Conservation (phyloP, 2,113 vertebrate genomes). For the Chloropsis cyanopogon region DNA sequence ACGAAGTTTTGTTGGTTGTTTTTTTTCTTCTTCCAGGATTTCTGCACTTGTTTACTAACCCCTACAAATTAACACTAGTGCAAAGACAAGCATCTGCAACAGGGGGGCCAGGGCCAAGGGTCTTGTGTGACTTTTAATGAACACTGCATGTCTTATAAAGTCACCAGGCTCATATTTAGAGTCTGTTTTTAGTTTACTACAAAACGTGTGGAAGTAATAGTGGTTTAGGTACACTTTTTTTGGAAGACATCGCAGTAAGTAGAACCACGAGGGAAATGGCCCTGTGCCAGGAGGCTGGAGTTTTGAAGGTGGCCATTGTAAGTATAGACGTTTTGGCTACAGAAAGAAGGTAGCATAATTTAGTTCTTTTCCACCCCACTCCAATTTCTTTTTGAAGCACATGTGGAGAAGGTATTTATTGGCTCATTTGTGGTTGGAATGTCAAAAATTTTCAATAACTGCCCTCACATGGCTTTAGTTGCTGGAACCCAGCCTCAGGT, state of each 20-base stretch:
- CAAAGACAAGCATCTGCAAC: slow-evolving; percentile 59
- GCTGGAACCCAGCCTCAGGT: slow-evolving; percentile 73
- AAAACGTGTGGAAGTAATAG: slow-evolving; percentile 80
- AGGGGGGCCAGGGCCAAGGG: slow-evolving; percentile 25
- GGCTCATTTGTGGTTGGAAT: slow-evolving; percentile 91
- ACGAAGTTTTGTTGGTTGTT: neutral
- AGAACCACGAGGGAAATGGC: slow-evolving; percentile 74
- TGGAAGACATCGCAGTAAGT: slow-evolving; percentile 72
- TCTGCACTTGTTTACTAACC: slow-evolving; percentile 60
- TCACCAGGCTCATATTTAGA: slow-evolving; percentile 66
- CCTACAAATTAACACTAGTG: slow-evolving; percentile 62
- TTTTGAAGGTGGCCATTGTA: slow-evolving; percentile 84
- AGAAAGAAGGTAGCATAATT: slow-evolving; percentile 82
- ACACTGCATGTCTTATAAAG: slow-evolving; percentile 66
- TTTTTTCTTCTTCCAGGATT: neutral
- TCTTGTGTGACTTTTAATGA: slow-evolving; percentile 67
- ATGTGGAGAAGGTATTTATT: slow-evolving; percentile 92
- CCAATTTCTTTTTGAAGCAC: slow-evolving; percentile 83
- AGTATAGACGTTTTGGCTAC: slow-evolving; percentile 79
- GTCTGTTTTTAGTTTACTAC: slow-evolving; percentile 78
- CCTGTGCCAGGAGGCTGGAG: slow-evolving; percentile 69
- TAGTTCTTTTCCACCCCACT: slow-evolving; percentile 77
- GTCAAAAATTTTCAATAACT: slow-evolving; percentile 91
- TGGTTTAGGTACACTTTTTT: slow-evolving; percentile 73
- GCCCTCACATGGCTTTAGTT: slow-evolving; percentile 81